These are phyloP conservation scores for Campylorhamphus procurvoides DNA, from an alignment of 2,113 vertebrate species.

Conservation along the genomic window DNA sequence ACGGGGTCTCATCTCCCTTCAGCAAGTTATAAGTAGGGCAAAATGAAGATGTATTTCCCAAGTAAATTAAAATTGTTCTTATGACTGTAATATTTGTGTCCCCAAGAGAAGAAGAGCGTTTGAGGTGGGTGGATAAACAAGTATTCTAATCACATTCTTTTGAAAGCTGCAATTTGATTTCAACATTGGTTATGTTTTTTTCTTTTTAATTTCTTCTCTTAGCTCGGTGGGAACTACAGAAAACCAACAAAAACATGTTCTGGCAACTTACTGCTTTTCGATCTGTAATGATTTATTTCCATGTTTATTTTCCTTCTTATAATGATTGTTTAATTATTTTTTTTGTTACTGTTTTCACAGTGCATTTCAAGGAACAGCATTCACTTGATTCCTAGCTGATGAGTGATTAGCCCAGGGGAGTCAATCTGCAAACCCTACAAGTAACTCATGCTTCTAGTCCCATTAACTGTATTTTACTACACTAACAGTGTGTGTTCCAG, in stretches of 20 bases:
- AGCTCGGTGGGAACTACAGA: not conserved
- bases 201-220: not conserved
- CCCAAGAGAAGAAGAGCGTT: conserved; percentile 11
- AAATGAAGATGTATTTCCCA: conserved; percentile 40
- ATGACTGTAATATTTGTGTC: conserved; percentile 47
- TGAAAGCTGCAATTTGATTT: conserved; percentile 42
- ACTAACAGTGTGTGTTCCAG: not conserved
- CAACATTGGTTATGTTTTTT: not conserved
- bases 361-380: not conserved
- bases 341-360: not conserved
- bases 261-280: not conserved
- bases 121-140: conserved; percentile 56
- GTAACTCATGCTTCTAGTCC: not conserved
- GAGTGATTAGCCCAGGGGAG: not conserved
- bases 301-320: conserved; percentile 25
- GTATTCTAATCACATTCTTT: conserved; percentile 43
- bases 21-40: not conserved
- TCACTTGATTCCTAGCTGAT: not conserved
- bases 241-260: not conserved
- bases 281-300: not conserved
- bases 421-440: not conserved
- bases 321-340: not conserved
- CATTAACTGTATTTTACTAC: not conserved
- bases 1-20: not conserved
- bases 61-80: conserved; percentile 45